Evolutionary conservation across 2,113 vertebrate species (phyloP).

Genomic region (Halichoeres trimaculatus): DNA sequence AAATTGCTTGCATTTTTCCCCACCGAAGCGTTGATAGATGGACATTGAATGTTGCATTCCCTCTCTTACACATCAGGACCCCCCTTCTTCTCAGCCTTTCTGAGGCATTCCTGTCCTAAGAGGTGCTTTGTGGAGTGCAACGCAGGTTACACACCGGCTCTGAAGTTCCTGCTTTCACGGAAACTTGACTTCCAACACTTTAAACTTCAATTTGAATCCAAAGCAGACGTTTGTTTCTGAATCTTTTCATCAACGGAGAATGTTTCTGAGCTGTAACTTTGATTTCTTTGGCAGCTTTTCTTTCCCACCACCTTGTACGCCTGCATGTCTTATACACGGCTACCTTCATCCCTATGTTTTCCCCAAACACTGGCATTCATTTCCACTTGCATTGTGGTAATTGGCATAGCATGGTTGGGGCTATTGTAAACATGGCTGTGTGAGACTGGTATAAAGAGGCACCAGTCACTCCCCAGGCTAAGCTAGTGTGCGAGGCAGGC

Average conservation of each 20-base stretch:
- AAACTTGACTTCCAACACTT: conserved; percentile 51
- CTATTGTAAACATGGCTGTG: conserved; percentile 80
- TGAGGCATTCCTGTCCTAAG: conserved; percentile 55
- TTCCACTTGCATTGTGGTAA: conserved; percentile 74
- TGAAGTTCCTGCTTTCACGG: conserved; percentile 47
- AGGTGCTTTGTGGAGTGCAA: conserved; percentile 58
- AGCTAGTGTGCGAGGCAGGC: conserved; percentile 67
- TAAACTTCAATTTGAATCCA: conserved; percentile 33
- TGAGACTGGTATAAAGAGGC: conserved; percentile 75
- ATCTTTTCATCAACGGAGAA: conserved; percentile 27
- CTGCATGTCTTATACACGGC: conserved; percentile 8
- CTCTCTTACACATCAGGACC: conserved; percentile 60
- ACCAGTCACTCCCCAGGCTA: conserved; percentile 74
- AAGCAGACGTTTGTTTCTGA: conserved; percentile 3
- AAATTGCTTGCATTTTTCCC: conserved; percentile 77
- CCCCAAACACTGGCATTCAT: conserved; percentile 66
- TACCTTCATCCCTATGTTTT: conserved; percentile 31
- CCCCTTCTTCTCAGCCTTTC: conserved; percentile 34
- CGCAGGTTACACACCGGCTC: conserved; percentile 36
- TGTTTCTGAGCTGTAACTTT: conserved; percentile 32
- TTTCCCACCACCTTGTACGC: neutral
- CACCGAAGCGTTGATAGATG: conserved; percentile 71
- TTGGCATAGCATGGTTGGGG: conserved; percentile 74
- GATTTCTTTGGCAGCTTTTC: conserved; percentile 34
- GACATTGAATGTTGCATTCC: conserved; percentile 72